Conservation (phyloP, 2,888 invertebrate genomes). For the Cerastis leucographa region DNA sequence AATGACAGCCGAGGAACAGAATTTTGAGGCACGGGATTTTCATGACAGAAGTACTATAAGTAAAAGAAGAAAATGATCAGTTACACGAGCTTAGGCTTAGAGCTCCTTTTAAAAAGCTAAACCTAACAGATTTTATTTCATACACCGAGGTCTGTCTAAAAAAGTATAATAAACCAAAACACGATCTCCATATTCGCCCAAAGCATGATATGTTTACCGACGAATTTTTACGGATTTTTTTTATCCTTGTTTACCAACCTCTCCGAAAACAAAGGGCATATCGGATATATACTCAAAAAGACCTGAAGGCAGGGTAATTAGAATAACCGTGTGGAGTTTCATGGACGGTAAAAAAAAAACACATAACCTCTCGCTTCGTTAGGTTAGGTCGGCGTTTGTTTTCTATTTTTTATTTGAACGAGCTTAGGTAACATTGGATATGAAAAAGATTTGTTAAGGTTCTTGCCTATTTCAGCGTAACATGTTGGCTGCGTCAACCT, state of each 20-base stretch:
- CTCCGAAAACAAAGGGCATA: conserved; percentile 71
- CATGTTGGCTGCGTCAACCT: neutral
- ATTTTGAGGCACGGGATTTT: no score
- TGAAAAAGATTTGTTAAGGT: conserved; percentile 38
- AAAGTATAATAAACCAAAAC: conserved; percentile 54
- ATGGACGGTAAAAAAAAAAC: conserved; percentile 61
- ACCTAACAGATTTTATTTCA: conserved; percentile 22
- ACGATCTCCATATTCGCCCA: conserved; percentile 65
- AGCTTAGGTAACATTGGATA: conserved; percentile 43
- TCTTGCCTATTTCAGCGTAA: conserved; percentile 5
- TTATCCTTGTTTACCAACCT: conserved; percentile 67
- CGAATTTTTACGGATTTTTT: conserved; percentile 61
- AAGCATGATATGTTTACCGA: conserved; percentile 61
- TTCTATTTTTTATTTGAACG: conserved; percentile 52
- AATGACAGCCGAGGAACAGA: no score
- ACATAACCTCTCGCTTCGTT: conserved; percentile 52
- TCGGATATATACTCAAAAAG: conserved; percentile 55
- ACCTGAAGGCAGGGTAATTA: conserved; percentile 76
- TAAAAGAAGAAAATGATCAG: neutral
- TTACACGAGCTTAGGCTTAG: neutral
- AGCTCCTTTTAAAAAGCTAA: conserved; percentile 5
- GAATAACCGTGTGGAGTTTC: conserved; percentile 72
- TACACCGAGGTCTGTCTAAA: conserved; percentile 7
- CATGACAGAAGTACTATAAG: no score
- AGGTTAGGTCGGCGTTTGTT: conserved; percentile 46